These are phyloP conservation scores for Drosophila neotestacea DNA, from an alignment of 2,888 invertebrate genomes.

Conservation along the genomic window DNA sequence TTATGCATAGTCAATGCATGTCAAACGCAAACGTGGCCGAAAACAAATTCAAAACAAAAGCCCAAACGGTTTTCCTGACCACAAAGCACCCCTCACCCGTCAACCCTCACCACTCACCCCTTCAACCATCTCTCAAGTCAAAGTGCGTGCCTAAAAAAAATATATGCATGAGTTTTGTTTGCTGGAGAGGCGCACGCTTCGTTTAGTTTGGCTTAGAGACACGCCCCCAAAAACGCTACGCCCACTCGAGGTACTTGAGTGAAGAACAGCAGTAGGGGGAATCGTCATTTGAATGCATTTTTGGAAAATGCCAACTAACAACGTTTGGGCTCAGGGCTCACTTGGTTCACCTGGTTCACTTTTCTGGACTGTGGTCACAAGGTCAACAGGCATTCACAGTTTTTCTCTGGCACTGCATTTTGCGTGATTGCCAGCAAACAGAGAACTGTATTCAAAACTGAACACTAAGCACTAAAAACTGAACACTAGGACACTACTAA, in stretches of 20 bases:
- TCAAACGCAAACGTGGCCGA: slow-evolving; percentile 69
- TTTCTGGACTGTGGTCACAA: slow-evolving; percentile 50
- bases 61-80: slow-evolving; percentile 69
- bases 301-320: slow-evolving; percentile 56
- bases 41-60: slow-evolving; percentile 59
- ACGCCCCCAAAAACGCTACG: slow-evolving; percentile 47
- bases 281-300: slow-evolving; percentile 61
- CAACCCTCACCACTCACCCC: neutral
- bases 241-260: slow-evolving; percentile 27
- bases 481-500: slow-evolving; percentile 5
- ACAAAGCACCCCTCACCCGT: slow-evolving; percentile 46
- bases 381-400: slow-evolving; percentile 54
- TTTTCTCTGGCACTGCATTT: slow-evolving; percentile 48
- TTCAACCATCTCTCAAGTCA: neutral
- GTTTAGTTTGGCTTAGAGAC: slow-evolving; percentile 49
- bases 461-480: slow-evolving; percentile 6
- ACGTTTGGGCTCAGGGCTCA: slow-evolving; percentile 36
- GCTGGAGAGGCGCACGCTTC: slow-evolving; percentile 51
- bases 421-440: slow-evolving; percentile 48
- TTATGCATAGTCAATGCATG: slow-evolving; percentile 75
- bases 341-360: slow-evolving; percentile 13
- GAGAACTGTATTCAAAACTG: neutral
- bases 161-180: slow-evolving; percentile 52
- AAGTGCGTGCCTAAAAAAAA: slow-evolving; percentile 68
- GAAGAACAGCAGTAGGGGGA: slow-evolving; percentile 2